Conservation (phyloP, 2,888 invertebrate genomes). For the Mylabris sibirica region DNA sequence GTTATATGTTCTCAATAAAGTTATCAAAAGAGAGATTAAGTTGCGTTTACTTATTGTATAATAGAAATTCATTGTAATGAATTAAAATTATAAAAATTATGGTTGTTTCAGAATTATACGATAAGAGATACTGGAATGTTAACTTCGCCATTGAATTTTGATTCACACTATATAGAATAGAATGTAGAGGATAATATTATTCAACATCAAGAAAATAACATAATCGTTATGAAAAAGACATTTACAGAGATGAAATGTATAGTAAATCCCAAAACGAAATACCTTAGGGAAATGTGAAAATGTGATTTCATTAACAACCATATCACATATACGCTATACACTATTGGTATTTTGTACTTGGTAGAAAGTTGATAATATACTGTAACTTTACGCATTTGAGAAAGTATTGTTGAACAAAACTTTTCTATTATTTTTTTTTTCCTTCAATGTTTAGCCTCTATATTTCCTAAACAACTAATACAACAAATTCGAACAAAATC, state of each 20-base stretch:
- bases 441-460: background rate
- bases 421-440: conserved; percentile 25
- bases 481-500: background rate
- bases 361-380: conserved; percentile 32
- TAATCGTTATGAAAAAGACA: conserved; percentile 35
- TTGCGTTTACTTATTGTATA: background rate
- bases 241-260: conserved; percentile 29
- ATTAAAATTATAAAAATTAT: conserved; percentile 9
- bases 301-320: conserved; percentile 36
- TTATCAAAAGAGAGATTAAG: no score
- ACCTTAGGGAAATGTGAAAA: conserved; percentile 33
- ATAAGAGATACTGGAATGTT: background rate
- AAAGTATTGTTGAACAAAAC: conserved; percentile 22
- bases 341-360: conserved; percentile 34
- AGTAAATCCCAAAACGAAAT: conserved; percentile 31
- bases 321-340: conserved; percentile 20
- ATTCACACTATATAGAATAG: background rate
- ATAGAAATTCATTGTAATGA: background rate
- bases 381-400: conserved; percentile 34
- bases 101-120: conserved; percentile 1
- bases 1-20: no score
- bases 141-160: background rate
- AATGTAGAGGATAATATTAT: conserved; percentile 21
- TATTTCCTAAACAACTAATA: background rate
- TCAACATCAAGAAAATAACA: conserved; percentile 30